Evolutionary conservation across 2,888 invertebrate species (phyloP).

Genomic region (Tetranychus piercei): DNA sequence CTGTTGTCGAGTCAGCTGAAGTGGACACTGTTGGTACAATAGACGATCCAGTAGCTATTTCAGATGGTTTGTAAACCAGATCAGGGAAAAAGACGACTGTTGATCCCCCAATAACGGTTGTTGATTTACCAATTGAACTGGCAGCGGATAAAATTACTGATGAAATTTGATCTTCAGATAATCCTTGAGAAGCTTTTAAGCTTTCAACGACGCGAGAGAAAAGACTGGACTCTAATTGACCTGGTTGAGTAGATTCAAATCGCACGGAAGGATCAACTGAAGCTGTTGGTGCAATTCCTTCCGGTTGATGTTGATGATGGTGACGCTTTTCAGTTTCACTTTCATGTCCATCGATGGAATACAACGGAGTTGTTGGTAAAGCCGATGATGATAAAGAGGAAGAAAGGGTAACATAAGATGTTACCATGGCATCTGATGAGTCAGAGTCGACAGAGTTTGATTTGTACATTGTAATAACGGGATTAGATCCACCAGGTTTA

Average conservation of each 20-base stretch:
- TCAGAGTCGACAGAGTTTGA: not conserved
- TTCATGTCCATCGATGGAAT: not conserved
- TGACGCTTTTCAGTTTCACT: constrained; percentile 2
- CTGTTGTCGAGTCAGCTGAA: not conserved
- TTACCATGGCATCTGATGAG: not conserved
- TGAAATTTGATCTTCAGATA: constrained; percentile 17
- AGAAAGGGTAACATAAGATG: not conserved
- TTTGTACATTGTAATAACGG: constrained; percentile 4
- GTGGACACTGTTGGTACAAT: not conserved
- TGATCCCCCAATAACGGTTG: constrained; percentile 25
- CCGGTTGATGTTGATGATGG: not conserved
- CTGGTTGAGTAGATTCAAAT: not conserved
- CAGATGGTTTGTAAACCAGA: constrained; percentile 18
- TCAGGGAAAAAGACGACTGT: constrained; percentile 27
- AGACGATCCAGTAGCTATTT: not conserved
- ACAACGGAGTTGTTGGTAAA: not conserved
- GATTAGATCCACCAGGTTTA: not conserved
- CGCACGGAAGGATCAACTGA: not conserved
- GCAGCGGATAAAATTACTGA: constrained; percentile 14
- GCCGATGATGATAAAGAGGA: not conserved
- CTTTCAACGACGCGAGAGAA: constrained; percentile 16
- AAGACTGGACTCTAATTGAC: constrained; percentile 17
- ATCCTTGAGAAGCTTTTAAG: constrained; percentile 15
- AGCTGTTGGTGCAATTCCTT: not conserved
- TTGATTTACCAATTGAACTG: constrained; percentile 21